Evolutionary conservation across 2,797 vertebrate species (phyloP).

Genomic region (Bradypodion ventrale): DNA sequence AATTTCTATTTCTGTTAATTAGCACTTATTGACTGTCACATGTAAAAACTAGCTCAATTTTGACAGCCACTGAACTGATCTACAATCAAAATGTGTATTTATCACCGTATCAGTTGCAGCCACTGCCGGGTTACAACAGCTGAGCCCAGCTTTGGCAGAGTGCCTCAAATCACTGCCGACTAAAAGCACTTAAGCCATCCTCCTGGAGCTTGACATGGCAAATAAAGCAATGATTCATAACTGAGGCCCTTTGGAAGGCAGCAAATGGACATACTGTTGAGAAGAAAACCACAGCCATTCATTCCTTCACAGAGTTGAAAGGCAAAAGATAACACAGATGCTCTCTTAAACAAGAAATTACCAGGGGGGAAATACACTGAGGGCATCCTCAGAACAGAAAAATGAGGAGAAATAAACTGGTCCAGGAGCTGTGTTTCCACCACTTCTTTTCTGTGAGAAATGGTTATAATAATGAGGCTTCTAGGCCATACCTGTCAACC

Average conservation of each 20-base stretch:
- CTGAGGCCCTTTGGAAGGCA: background rate
- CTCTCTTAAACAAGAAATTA: fast-evolving
- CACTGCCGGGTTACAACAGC: conserved; percentile 28
- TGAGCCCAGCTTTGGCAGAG: conserved; percentile 33
- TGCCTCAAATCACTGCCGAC: conserved; percentile 43
- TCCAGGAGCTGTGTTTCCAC: background rate
- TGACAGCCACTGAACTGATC: background rate
- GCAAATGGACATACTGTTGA: background rate
- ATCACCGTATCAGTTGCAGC: conserved; percentile 45
- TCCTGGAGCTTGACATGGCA: conserved; percentile 38
- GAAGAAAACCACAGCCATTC: background rate
- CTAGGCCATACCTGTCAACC: too few species aligned
- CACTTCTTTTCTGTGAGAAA: background rate
- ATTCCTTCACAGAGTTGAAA: background rate
- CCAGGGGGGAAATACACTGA: fast-evolving
- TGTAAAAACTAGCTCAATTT: background rate
- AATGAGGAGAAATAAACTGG: fast-evolving
- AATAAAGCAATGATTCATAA: conserved; percentile 38
- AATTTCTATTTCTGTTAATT: background rate
- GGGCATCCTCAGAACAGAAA: background rate
- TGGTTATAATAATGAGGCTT: background rate
- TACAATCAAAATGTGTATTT: conserved; percentile 33
- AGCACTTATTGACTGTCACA: conserved; percentile 22
- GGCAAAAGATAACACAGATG: background rate
- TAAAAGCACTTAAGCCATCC: conserved; percentile 50